Evolutionary conservation across 1,140 invertebrate genomes (phyloP).

Genomic region (Hypsibius dujardini): DNA sequence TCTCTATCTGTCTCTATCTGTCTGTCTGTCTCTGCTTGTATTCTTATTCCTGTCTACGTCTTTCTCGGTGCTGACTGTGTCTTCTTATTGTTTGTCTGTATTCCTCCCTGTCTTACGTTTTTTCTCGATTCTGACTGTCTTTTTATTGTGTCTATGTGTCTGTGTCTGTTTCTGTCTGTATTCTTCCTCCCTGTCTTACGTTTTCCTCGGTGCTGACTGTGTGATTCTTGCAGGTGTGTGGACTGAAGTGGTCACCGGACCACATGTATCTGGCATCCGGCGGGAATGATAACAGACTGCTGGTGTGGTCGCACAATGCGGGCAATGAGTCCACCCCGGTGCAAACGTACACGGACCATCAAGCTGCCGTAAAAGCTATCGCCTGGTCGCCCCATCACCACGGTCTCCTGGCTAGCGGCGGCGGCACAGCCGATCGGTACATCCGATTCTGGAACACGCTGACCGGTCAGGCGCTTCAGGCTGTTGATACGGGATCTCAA

Average conservation of each 20-base stretch:
- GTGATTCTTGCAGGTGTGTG: constrained; percentile 49
- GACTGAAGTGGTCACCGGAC: constrained; percentile 97
- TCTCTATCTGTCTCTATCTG: too few species aligned
- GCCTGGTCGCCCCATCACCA: constrained; percentile 99
- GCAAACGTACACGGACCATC: constrained; percentile 90
- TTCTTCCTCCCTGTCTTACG: too few species aligned
- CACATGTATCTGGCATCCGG: constrained; percentile 93
- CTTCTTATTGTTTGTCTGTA: too few species aligned
- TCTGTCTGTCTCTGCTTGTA: too few species aligned
- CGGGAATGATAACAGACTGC: constrained; percentile 94
- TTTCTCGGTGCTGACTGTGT: too few species aligned
- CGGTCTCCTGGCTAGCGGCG: constrained; percentile 84
- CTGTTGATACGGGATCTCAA: constrained; percentile 91
- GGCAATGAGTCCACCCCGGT: constrained; percentile 46
- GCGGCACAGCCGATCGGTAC: constrained; percentile 92
- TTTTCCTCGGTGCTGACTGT: too few species aligned
- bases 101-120: too few species aligned
- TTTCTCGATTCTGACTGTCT: too few species aligned
- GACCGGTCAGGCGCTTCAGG: constrained; percentile 96
- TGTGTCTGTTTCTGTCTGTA: too few species aligned
- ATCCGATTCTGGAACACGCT: constrained; percentile 98
- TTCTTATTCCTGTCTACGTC: too few species aligned
- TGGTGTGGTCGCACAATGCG: constrained; percentile 89
- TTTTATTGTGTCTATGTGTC: too few species aligned
- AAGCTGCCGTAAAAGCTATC: constrained; percentile 96